phyloP scores from a whole-genome alignment of 2,888 invertebrate genomes.

The Eurois occulta region DNA sequence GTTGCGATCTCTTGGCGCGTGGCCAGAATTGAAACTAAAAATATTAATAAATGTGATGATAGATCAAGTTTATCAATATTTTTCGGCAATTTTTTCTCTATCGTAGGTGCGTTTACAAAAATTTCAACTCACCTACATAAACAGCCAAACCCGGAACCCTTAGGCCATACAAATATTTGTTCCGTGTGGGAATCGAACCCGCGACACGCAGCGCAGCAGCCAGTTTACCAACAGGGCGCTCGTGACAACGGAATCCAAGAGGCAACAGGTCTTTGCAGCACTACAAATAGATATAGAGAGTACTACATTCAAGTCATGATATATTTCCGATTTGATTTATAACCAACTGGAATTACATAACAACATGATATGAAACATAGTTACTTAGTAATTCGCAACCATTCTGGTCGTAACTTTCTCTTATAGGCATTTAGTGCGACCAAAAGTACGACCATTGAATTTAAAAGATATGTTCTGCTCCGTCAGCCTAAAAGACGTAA shows the following conservation, averaged over 20 bases:
- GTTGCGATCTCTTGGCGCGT: too few relatives aligned
- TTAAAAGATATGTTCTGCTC: slow-evolving; percentile 15
- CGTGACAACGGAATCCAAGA: background rate
- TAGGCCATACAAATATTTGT: background rate
- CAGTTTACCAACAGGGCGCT: background rate
- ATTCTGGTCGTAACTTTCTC: slow-evolving; percentile 49
- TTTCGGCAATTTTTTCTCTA: background rate
- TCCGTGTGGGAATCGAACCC: background rate
- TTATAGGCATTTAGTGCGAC: slow-evolving; percentile 27
- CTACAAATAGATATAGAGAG: background rate
- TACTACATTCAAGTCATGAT: slow-evolving; percentile 5
- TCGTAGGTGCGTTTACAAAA: background rate
- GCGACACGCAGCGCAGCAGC: background rate
- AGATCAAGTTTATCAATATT: too few relatives aligned
- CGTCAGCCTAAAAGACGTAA: background rate
- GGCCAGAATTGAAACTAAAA: too few relatives aligned
- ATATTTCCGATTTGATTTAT: slow-evolving; percentile 29
- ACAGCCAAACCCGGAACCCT: background rate
- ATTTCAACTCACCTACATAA: background rate
- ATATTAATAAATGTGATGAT: too few relatives aligned
- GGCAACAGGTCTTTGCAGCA: background rate
- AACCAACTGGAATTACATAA: slow-evolving; percentile 32
- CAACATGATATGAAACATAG: slow-evolving; percentile 12
- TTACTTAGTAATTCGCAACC: slow-evolving; percentile 48
- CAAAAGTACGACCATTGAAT: slow-evolving; percentile 28